Evolutionary conservation across 2,888 invertebrate species (phyloP).

Genomic region (Azorinus chamasolen): DNA sequence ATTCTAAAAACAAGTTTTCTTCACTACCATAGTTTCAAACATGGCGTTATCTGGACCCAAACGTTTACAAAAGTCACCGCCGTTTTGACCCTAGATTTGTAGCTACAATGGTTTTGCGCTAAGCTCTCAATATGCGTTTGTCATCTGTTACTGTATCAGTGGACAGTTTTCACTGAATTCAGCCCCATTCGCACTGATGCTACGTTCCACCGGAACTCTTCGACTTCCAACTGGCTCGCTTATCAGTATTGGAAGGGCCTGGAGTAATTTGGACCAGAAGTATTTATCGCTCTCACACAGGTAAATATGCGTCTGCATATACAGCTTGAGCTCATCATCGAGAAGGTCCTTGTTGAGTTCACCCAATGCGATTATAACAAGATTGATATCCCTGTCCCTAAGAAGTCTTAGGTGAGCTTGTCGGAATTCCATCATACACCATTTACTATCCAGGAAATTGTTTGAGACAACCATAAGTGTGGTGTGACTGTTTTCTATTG

Average conservation of each 20-base stretch:
- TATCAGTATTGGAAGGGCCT: slow-evolving; percentile 25
- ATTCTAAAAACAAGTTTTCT: too few species aligned
- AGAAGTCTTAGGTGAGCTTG: slow-evolving; percentile 39
- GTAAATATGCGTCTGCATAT: slow-evolving; percentile 38
- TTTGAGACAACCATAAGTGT: slow-evolving; percentile 45
- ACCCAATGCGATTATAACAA: slow-evolving; percentile 34
- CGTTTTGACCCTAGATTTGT: too few species aligned
- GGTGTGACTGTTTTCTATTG: slow-evolving; percentile 38
- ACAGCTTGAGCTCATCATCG: slow-evolving; percentile 30
- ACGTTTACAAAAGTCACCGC: too few species aligned
- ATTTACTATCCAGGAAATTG: slow-evolving; percentile 44
- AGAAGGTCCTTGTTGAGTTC: slow-evolving; percentile 31
- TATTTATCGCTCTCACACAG: slow-evolving; percentile 27
- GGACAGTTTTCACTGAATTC: too few species aligned
- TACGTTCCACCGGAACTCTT: too few species aligned
- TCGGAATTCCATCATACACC: slow-evolving; percentile 54
- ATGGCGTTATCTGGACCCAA: too few species aligned
- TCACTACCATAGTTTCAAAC: too few species aligned
- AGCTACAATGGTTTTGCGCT: too few species aligned
- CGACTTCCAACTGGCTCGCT: too few species aligned
- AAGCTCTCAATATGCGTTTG: too few species aligned
- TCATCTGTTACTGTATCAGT: too few species aligned
- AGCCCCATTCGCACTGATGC: too few species aligned
- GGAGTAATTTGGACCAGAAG: slow-evolving; percentile 37
- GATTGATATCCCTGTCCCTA: slow-evolving; percentile 23